These are phyloP conservation scores for Imbricaverruca yamaguchii DNA, from an alignment of 2,888 invertebrate species.

Conservation along the genomic window DNA sequence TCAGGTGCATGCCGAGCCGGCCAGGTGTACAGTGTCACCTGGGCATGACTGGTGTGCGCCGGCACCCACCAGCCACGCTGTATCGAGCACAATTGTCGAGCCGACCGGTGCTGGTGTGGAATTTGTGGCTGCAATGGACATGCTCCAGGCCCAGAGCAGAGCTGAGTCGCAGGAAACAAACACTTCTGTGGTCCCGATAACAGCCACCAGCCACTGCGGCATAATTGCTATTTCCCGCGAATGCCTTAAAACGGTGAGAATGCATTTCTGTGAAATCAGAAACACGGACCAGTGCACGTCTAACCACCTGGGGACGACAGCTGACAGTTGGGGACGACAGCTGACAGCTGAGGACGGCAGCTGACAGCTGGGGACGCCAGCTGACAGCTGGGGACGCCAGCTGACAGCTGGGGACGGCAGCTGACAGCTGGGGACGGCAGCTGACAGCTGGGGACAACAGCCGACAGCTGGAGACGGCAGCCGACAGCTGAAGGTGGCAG, in stretches of 20 bases:
- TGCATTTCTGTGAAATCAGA: not conserved
- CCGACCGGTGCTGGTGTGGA: not conserved
- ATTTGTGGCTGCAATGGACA: not conserved
- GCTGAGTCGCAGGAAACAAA: not conserved
- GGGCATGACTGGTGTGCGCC: not conserved
- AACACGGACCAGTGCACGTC: not conserved
- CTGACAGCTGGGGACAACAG: too few species aligned
- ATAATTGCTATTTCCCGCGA: slow-evolving; percentile 1
- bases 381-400: not conserved
- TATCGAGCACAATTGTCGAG: not conserved
- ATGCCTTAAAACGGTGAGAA: not conserved
- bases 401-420: not conserved
- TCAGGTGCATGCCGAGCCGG: too few species aligned
- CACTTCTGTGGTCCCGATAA: not conserved
- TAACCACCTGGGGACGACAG: not conserved
- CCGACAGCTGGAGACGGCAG: not conserved
- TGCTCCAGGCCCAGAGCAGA: not conserved
- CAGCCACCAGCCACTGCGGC: not conserved
- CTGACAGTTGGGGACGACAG: too few species aligned
- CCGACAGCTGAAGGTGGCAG: not conserved
- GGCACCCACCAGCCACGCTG: not conserved
- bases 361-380: not conserved
- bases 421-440: not conserved
- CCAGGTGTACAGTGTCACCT: not conserved
- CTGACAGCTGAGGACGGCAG: not conserved